A percentile compares a stretch with the other conserved stretches of the same genome.
phyloP scores from a whole-genome alignment of 2,888 invertebrate species.

The Neoaliturus tenellus region DNA sequence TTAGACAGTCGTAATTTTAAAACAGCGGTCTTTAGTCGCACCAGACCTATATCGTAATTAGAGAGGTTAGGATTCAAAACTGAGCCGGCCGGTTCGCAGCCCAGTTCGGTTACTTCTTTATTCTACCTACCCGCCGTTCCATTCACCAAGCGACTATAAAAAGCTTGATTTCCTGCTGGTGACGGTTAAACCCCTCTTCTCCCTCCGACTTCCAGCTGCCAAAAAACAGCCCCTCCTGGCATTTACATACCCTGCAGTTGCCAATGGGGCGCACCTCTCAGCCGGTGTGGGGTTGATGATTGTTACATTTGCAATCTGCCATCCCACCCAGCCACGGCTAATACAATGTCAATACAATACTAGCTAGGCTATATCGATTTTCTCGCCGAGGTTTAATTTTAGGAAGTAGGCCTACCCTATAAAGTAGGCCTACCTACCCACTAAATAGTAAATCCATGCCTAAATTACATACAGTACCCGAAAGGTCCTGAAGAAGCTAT shows the following conservation, averaged over 20 bases:
- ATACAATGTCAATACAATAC: no score
- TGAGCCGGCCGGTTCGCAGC: neutral
- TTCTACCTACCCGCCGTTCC: conserved; percentile 21
- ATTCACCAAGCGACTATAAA: conserved; percentile 31
- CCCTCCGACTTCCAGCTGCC: conserved; percentile 43
- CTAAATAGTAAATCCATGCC: no score
- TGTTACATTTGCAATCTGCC: neutral
- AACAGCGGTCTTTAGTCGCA: neutral
- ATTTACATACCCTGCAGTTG: conserved; percentile 36
- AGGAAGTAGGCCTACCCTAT: no score
- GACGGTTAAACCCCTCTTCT: conserved; percentile 44
- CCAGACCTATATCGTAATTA: neutral
- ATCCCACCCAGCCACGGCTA: no score
- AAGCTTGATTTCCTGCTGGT: conserved; percentile 46
- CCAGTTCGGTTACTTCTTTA: conserved; percentile 36
- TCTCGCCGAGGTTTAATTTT: no score
- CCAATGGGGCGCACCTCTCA: neutral
- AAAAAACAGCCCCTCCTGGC: conserved; percentile 21
- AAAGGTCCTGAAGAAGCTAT: no score
- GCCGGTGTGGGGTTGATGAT: neutral
- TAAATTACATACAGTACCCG: no score
- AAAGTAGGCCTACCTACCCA: no score
- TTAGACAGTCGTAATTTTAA: neutral
- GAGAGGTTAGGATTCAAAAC: neutral
- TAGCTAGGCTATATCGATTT: no score